Evolutionary conservation across 1,140 invertebrate genomes (phyloP), one percentile per base, ranked within the genome.

Genomic region (Dreissena rostriformis): DNA sequence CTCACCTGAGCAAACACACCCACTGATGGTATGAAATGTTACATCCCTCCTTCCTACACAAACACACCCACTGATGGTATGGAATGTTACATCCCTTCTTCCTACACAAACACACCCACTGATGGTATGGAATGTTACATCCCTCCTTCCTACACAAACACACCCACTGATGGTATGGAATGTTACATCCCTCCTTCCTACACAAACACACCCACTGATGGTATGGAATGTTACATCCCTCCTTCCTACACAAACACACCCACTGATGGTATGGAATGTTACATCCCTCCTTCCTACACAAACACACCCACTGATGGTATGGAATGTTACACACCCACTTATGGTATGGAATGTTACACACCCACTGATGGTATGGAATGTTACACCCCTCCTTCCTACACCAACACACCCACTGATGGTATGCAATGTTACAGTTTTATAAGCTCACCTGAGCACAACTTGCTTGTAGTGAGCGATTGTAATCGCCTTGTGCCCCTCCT

Each of bases 41-140:
- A 61, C 57, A 61, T n/a, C 11, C 17, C 57, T 19, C 57, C 57
- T 12, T 24, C 57, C 17, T 39, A 39, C 39, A 5, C 17, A 61
- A n/a, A 61, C 57, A 61, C 57, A 6, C 22, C 57, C 22, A 6
- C 57, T n/a, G 57, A 61, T 61, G 57, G 57, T 61, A 61, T 61
- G 57, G 39, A 39, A 39, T 39, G 39, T 39, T 39, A 61, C 57
- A 61, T n/a, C 11, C 17, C 57, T 19, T 12, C 57, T 12, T 24
- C 57, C 17, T 39, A 39, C 39, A 5, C 17, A 61, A n/a, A 61
- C 57, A 61, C 57, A 6, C 22, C 57, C 22, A 6, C 57, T n/a
- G 57, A 61, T 61, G 57, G 57, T 61, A 61, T 61, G 57, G 39
- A 39, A 39, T 39, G 39, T 39, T 39, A 61, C 57, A 61, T n/a